Evolutionary conservation across 2,888 invertebrate genomes (phyloP), one percentile per base, ranked within the genome.

Genomic region (Agonopterix alstromeriana): DNA sequence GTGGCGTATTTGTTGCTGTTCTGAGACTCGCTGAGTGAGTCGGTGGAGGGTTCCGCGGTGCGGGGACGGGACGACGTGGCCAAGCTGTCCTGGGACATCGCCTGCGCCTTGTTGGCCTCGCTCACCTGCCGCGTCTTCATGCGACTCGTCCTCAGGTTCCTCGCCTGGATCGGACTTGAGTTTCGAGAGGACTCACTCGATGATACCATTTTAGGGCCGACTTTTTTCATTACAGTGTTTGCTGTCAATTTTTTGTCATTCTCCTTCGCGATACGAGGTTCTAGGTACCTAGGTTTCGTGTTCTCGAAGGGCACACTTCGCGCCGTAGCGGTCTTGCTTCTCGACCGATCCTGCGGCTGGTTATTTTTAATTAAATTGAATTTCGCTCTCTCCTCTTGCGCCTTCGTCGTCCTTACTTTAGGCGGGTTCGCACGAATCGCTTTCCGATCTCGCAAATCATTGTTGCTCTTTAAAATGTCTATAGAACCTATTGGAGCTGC

Each of bases 111-210:
- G 17, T 65, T 14, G 10, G 70, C 72, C 38, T 76, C 78, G 14
- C 65, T 65, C 4, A 68, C 63, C 35, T 77, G 56, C 36, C 82
- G 77, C 1, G 69, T 63, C 50, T 79, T 79, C 4, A 55, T 70
- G 57, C 58, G 75, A 65, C 53, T 80, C 61, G 49, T 61, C 55
- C 84, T 78, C 42, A 61, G 36, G 36, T 67, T 68, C 1, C 89
- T 77, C 54, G 81, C 77, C 69, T 89, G 89, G 2, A 92, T 90
- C 1, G 93, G 93, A 61, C 93, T 93, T 1, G 93, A 92, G 52
- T 92, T 93, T 9, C 93, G 85, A 0, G 93, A 93, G 0, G 93
- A 93, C 60, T 93, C 93, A 44, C 91, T 92, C 0, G 91, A 92
- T 0, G 91, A 91, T 10, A 90, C 78, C 67, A 89, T 81, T 54